Evolutionary conservation across 2,888 invertebrate species (phyloP), one percentile per base, ranked within the genome.

Genomic region (Sinodicranocentrus sp.): DNA sequence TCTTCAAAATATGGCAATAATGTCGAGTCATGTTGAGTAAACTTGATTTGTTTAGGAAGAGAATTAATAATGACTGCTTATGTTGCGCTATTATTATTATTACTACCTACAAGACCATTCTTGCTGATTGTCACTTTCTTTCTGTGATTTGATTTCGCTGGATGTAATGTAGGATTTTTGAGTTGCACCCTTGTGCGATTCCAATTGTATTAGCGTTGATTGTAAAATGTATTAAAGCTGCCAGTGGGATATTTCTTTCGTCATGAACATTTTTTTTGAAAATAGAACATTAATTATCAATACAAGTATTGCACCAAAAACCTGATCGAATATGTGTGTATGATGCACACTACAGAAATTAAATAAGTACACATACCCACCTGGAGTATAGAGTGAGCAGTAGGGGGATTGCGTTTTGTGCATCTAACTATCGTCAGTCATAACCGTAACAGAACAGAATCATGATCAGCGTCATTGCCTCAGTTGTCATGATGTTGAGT

Each of bases 401-500:
- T 33, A 33, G 33, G 33, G 33, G 5, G 33, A n/a, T 33, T 61
- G 15, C 21, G 33, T 33, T 33, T 33, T 33, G 33, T 33, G 33
- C 48, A 25, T 57, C 57, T 21, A 13, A 6, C 57, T 19, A 33
- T 23, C 21, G 25, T 21, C 21, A 8, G 15, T 23, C 57, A 57
- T 70, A 61, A 73, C 73, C 54, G 63, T 78, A 78, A 52, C 70
- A 28, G 33, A n/a, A n/a, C n/a, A 33, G 71, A 70, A 78, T 68
- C 67, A 68, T 57, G 67, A 65, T 77, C 43, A 68, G 26, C 59
- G 26, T 67, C 65, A 82, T 75, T 75, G 54, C 65, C 57, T 76
- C 59, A 82, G 67, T 59, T 67, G 75, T 76, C 75, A 82, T 43
- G 67, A 65, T 59, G 68, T 68, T 70, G 76, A 71, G 68, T 68